These are phyloP conservation scores for Orthosia gothica DNA, from an alignment of 2,888 invertebrate genomes.

Conservation along the genomic window DNA sequence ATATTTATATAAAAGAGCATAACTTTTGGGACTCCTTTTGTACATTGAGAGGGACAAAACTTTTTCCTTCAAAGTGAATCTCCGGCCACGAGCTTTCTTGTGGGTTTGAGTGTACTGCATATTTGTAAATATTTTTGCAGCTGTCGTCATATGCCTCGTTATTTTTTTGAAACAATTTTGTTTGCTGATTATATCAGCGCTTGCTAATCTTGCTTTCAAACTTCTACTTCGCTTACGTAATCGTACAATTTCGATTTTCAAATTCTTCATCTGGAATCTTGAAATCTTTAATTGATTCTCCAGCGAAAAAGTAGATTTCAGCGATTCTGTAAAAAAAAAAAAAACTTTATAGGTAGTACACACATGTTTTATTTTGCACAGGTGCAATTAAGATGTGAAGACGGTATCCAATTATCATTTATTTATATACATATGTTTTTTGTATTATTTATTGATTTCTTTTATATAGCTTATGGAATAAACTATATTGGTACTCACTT, in stretches of 20 bases:
- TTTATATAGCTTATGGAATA: no score
- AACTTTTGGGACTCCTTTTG: conserved; percentile 15
- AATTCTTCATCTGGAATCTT: conserved; percentile 14
- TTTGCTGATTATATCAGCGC: no score
- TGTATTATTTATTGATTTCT: no score
- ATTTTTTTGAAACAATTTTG: no score
- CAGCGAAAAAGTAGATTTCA: not conserved
- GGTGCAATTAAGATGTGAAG: not conserved
- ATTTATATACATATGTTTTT: no score
- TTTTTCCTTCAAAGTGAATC: conserved; percentile 7
- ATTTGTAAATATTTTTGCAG: no score
- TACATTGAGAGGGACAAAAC: conserved; percentile 4
- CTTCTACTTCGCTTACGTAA: not conserved
- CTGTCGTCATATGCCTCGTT: no score
- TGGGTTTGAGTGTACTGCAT: not conserved
- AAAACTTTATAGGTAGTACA: not conserved
- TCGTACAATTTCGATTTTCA: conserved; percentile 5
- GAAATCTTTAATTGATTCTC: conserved; percentile 7
- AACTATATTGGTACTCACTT: not conserved
- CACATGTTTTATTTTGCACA: not conserved
- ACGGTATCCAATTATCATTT: no score
- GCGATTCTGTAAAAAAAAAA: not conserved
- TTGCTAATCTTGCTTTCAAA: conserved; percentile 4
- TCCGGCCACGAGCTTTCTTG: conserved; percentile 3
- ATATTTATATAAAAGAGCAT: not conserved